A percentile compares a stretch with the other conserved stretches of the same genome.
phyloP scores from a whole-genome alignment of 2,888 invertebrate species.

The Leuctra nigra region DNA sequence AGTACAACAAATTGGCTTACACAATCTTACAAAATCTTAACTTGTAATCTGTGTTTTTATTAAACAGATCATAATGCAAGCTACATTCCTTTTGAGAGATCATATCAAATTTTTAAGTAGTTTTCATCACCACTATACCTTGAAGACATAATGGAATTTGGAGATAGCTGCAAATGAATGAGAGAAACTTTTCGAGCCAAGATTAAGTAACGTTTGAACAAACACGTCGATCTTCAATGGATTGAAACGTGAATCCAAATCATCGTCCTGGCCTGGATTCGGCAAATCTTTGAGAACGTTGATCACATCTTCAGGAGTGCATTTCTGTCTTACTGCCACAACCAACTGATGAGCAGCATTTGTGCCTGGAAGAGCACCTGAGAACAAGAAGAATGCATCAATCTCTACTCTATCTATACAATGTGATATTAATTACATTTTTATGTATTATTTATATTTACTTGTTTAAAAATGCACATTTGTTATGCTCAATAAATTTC shows the following conservation, averaged over 20 bases:
- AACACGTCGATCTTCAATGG: slow-evolving; percentile 95
- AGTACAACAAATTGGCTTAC: not conserved
- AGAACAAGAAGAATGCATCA: not conserved
- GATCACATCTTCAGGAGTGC: slow-evolving; percentile 83
- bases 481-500: not conserved
- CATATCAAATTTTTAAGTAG: too few relatives aligned
- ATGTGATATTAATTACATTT: too few relatives aligned
- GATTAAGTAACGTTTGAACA: slow-evolving; percentile 86
- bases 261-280: slow-evolving; percentile 69
- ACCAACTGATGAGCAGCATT: slow-evolving; percentile 81
- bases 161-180: slow-evolving; percentile 99
- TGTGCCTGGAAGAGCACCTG: slow-evolving; percentile 71
- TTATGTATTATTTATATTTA: not conserved
- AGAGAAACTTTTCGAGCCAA: slow-evolving; percentile 95
- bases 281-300: slow-evolving; percentile 82
- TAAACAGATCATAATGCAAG: too few relatives aligned
- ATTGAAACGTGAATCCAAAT: slow-evolving; percentile 71
- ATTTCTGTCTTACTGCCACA: slow-evolving; percentile 80
- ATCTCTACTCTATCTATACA: not conserved
- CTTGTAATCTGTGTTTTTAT: too few relatives aligned
- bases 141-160: slow-evolving; percentile 88
- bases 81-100: too few relatives aligned
- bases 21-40: too few relatives aligned
- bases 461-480: not conserved
- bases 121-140: too few relatives aligned